A percentile compares a stretch with the other conserved stretches of the same genome.
These are phyloP conservation scores for Volucella zonaria DNA, from an alignment of 2,888 invertebrate species.

Conservation along the genomic window DNA sequence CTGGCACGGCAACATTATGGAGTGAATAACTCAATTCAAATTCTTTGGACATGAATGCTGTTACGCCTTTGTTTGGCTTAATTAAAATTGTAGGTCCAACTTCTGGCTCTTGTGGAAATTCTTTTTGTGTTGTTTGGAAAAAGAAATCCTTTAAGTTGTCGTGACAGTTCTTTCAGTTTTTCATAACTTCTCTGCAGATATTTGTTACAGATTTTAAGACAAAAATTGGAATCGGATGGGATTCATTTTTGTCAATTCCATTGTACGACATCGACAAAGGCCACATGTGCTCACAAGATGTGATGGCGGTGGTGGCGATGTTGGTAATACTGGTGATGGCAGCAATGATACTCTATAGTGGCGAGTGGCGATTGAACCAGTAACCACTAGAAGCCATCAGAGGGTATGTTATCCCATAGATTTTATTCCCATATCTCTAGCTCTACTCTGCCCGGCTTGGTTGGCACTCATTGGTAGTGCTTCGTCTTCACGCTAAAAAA, in stretches of 20 bases:
- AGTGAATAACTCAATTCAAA: no score
- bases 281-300: constrained; percentile 37
- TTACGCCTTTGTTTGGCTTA: no score
- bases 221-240: not conserved
- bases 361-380: constrained; percentile 49
- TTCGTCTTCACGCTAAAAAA: constrained; percentile 55
- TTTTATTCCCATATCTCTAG: constrained; percentile 58
- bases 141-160: no score
- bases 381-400: constrained; percentile 52
- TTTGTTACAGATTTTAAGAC: not conserved
- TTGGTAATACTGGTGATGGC: not conserved
- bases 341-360: constrained; percentile 32
- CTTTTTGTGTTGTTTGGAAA: no score
- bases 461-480: constrained; percentile 12
- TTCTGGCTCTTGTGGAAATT: no score
- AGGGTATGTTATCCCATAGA: constrained; percentile 50
- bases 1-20: no score
- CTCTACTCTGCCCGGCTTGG: not conserved
- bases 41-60: no score
- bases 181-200: not conserved
- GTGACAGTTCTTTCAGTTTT: no score
- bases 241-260: constrained; percentile 21
- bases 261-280: constrained; percentile 23
- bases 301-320: constrained; percentile 13
- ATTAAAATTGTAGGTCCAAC: no score